Evolutionary conservation across 1,140 invertebrate genomes (phyloP).

Genomic region (Trichogramma pretiosum): DNA sequence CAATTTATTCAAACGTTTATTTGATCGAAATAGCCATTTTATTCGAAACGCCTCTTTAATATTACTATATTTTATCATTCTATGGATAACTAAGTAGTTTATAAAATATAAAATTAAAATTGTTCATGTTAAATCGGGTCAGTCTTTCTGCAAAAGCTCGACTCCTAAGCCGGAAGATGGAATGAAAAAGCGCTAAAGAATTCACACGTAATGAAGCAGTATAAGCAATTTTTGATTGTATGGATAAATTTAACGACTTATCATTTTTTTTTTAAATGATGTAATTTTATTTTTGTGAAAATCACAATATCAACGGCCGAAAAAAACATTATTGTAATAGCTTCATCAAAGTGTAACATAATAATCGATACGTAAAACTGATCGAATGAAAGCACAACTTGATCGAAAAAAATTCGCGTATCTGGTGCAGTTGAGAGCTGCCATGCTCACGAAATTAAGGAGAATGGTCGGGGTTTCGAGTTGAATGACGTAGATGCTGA

Average conservation of each 20-base stretch:
- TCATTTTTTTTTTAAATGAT: too few relatives aligned
- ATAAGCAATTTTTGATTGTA: constrained; percentile 5
- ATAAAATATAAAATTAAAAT: constrained; percentile 6
- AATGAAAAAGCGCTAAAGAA: constrained; percentile 11
- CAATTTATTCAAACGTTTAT: too few relatives aligned
- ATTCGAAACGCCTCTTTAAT: too few relatives aligned
- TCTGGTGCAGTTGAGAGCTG: constrained; percentile 43
- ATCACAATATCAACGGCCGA: constrained; percentile 7
- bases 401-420: constrained; percentile 10
- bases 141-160: constrained; percentile 1
- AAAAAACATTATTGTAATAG: constrained; percentile 9
- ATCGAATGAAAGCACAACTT: constrained; percentile 8
- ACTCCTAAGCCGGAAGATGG: neutral
- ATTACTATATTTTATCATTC: too few relatives aligned
- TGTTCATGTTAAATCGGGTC: neutral
- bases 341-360: too few relatives aligned
- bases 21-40: too few relatives aligned
- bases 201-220: constrained; percentile 3
- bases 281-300: neutral
- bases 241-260: too few relatives aligned
- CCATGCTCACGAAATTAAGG: constrained; percentile 47
- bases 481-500: constrained; percentile 56
- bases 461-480: constrained; percentile 54
- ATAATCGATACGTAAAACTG: neutral
- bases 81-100: neutral